Percentiles rank a stretch among this genome's conserved stretches.
phyloP scores from a whole-genome alignment of 2,797 vertebrate genomes.

The Crotalus adamanteus region DNA sequence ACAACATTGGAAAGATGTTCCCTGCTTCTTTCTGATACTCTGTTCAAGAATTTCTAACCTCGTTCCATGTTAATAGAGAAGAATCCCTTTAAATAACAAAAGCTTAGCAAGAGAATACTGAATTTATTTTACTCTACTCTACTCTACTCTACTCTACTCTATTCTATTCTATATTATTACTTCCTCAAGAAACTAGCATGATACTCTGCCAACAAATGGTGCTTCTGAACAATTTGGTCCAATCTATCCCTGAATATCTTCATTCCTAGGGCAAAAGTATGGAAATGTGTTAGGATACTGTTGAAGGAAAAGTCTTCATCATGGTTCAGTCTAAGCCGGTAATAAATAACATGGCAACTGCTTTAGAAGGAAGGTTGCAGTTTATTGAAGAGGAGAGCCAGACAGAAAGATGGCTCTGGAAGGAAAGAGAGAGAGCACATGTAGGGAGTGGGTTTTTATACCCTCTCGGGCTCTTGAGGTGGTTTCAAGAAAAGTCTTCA shows the following conservation, averaged over 20 bases:
- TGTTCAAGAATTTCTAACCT: background rate
- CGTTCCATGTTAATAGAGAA: background rate
- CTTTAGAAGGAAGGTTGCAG: no score
- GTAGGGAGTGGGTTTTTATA: no score
- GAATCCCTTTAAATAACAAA: background rate
- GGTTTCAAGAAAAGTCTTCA: no score
- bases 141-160: no score
- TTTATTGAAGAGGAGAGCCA: no score
- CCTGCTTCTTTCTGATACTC: background rate
- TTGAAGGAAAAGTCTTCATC: no score
- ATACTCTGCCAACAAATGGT: background rate
- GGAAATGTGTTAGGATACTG: background rate
- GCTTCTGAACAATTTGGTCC: slow-evolving; percentile 3
- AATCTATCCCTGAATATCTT: background rate
- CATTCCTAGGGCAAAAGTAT: background rate
- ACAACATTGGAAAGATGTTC: background rate
- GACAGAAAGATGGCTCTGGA: no score
- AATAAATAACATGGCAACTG: no score
- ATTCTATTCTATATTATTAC: background rate
- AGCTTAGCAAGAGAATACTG: background rate
- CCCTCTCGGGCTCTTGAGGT: no score
- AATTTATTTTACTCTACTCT: no score
- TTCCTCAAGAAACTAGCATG: background rate
- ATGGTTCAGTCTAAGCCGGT: no score
- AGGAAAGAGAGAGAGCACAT: no score